Percentiles rank a stretch among this genome's conserved stretches.
Conservation (phyloP, 2,888 invertebrate species). For the Geophilus truncorum region DNA sequence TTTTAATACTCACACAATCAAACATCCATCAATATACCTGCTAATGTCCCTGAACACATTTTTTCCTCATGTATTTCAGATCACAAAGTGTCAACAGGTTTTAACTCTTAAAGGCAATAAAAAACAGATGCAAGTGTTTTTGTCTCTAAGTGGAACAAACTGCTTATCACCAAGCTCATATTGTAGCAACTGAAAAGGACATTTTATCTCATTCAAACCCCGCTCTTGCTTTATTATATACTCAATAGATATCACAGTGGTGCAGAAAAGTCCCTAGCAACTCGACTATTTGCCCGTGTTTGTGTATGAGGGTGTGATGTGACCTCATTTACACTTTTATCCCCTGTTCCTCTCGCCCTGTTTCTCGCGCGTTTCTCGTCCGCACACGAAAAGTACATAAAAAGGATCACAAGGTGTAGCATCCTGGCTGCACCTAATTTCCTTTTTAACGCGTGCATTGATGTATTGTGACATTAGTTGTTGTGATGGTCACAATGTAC, state of each 20-base stretch:
- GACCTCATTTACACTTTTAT: not conserved
- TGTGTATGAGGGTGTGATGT: not conserved
- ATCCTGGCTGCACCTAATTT: slow-evolving; percentile 22
- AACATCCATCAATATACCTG: not conserved
- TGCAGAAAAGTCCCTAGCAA: not conserved
- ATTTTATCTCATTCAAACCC: not conserved
- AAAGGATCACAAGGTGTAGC: not conserved
- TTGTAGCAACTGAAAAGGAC: not conserved
- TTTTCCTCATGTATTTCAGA: not conserved
- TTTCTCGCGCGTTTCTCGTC: not conserved
- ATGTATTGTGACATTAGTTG: not conserved
- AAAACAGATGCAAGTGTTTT: not conserved
- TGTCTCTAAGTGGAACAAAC: slow-evolving; percentile 7
- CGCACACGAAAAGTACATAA: not conserved
- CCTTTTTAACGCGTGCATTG: not conserved
- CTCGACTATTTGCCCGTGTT: not conserved
- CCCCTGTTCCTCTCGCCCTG: too few relatives aligned
- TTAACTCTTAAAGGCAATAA: slow-evolving; percentile 1
- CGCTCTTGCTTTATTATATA: not conserved
- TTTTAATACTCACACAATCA: not conserved
- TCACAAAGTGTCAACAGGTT: not conserved
- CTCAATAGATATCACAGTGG: not conserved
- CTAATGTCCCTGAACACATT: not conserved
- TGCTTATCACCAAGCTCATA: not conserved
- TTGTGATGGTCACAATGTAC: too few relatives aligned